These are phyloP conservation scores for Cephus spinipes DNA, from an alignment of 2,888 invertebrate genomes.

Conservation along the genomic window DNA sequence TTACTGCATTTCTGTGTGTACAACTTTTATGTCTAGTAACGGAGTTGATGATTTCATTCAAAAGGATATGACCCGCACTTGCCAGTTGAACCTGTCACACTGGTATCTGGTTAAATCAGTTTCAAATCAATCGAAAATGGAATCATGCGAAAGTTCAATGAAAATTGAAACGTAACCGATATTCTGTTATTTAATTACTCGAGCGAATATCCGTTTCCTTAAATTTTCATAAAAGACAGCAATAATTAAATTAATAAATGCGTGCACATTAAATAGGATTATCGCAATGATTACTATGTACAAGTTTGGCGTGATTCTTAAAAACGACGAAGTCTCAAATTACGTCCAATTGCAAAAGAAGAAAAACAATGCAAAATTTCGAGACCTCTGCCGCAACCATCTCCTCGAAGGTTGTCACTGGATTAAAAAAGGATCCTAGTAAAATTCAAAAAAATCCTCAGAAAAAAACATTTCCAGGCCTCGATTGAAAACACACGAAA, in stretches of 20 bases:
- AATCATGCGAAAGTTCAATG: background rate
- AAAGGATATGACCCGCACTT: background rate
- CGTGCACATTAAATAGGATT: constrained; percentile 20
- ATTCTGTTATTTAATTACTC: background rate
- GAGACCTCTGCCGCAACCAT: background rate
- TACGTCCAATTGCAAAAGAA: background rate
- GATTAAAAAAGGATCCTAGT: background rate
- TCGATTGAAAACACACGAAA: constrained; percentile 71
- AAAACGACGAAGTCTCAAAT: background rate
- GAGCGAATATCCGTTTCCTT: background rate
- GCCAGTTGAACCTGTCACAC: background rate
- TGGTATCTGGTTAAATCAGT: background rate
- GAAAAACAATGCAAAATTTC: background rate
- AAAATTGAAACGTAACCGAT: background rate
- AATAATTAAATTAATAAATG: constrained; percentile 7
- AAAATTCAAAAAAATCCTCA: constrained; percentile 1
- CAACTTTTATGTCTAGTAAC: background rate
- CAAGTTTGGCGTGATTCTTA: constrained; percentile 20
- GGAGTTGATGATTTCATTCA: background rate
- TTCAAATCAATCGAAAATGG: background rate
- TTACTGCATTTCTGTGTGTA: background rate
- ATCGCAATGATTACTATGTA: constrained; percentile 22
- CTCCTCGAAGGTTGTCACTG: background rate
- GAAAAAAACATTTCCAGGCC: constrained; percentile 50
- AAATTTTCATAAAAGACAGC: background rate